Evolutionary conservation across 2,113 vertebrate species (phyloP).

Genomic region (Typhlomys cinereus): DNA sequence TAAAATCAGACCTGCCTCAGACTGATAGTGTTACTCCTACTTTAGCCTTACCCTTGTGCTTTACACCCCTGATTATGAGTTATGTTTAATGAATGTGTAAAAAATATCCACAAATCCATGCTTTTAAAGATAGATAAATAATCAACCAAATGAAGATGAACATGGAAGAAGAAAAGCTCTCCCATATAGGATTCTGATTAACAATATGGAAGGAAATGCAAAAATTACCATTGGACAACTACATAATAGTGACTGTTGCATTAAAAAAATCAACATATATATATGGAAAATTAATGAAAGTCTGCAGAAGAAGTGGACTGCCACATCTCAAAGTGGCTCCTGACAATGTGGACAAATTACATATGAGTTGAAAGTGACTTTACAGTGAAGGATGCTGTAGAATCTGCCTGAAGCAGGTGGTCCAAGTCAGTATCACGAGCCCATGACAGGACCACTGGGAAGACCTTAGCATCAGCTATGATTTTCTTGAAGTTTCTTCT

Average conservation of each 20-base stretch:
- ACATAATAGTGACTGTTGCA: neutral
- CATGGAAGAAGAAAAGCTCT: neutral
- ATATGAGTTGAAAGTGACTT: neutral
- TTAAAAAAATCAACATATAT: neutral
- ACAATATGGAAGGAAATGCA: neutral
- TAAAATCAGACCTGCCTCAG: neutral
- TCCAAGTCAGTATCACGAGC: neutral
- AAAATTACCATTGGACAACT: neutral
- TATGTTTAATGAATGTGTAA: neutral
- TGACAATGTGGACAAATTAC: neutral
- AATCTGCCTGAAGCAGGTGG: neutral
- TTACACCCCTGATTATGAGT: too few relatives aligned
- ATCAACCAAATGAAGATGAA: neutral
- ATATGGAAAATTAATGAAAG: neutral
- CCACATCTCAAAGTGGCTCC: neutral
- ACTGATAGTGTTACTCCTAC: neutral
- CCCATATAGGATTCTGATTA: neutral
- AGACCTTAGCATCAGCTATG: neutral
- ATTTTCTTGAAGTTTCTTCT: neutral
- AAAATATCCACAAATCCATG: neutral
- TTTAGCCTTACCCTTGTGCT: too few relatives aligned
- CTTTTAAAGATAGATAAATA: neutral
- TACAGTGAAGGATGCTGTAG: neutral
- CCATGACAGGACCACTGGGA: too few relatives aligned
- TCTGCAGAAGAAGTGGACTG: neutral